phyloP scores from a whole-genome alignment of 2,797 vertebrate genomes.

The Helicolenus hilgendorfi region DNA sequence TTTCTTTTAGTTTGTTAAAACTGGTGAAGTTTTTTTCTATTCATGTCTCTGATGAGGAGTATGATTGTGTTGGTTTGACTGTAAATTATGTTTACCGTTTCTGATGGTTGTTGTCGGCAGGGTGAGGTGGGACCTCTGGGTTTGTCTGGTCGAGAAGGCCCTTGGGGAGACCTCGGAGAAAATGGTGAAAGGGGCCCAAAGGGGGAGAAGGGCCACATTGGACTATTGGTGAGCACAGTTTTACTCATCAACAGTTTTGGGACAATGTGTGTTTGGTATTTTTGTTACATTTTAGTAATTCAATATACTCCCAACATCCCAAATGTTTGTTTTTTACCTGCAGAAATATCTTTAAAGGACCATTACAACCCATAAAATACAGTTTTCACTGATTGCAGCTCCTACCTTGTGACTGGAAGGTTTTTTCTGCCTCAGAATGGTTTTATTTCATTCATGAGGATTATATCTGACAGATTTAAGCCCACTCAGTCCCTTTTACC shows the following conservation, averaged over 20 bases:
- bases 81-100: neutral
- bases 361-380: too few relatives aligned
- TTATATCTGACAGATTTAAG: too few relatives aligned
- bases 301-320: neutral
- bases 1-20: neutral
- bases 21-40: neutral
- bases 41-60: neutral
- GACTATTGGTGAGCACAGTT: constrained; percentile 86
- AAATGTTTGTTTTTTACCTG: too few relatives aligned
- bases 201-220: constrained; percentile 92
- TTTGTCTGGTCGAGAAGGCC: constrained; percentile 88
- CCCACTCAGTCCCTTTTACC: too few relatives aligned
- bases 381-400: too few relatives aligned
- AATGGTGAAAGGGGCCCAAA: constrained; percentile 88
- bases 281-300: neutral
- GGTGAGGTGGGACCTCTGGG: constrained; percentile 89
- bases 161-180: constrained; percentile 86
- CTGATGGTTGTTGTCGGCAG: constrained; percentile 76
- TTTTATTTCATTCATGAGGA: too few relatives aligned
- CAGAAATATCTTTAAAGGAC: too few relatives aligned
- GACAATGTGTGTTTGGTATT: neutral
- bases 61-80: neutral
- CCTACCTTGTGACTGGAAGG: too few relatives aligned
- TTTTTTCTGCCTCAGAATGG: too few relatives aligned
- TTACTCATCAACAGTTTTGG: neutral